phyloP scores from a whole-genome alignment of 2,797 vertebrate genomes.

The Calcarius lapponicus region DNA sequence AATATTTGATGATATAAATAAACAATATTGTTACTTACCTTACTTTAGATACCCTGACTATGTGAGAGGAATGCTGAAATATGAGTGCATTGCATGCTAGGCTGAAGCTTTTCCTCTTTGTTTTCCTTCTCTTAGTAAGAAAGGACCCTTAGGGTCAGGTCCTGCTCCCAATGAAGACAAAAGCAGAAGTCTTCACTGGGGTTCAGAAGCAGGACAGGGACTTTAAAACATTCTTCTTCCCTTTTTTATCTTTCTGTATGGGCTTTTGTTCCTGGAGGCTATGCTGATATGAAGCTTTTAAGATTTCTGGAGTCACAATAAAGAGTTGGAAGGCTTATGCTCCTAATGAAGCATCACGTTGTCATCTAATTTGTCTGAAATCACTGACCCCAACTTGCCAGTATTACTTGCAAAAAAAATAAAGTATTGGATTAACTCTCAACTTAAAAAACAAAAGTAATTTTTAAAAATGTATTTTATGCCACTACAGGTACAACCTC shows the following conservation, averaged over 20 bases:
- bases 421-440: slow-evolving; percentile 13
- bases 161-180: slow-evolving; percentile 11
- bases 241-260: slow-evolving; percentile 1
- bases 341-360: slow-evolving; percentile 32
- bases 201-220: slow-evolving; percentile 18
- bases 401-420: background rate
- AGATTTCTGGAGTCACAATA: slow-evolving; percentile 51
- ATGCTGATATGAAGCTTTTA: slow-evolving; percentile 71
- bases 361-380: slow-evolving; percentile 42
- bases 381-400: slow-evolving; percentile 60
- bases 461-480: background rate
- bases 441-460: background rate
- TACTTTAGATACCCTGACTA: slow-evolving; percentile 11
- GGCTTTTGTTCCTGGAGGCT: slow-evolving; percentile 66
- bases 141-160: slow-evolving; percentile 35
- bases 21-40: slow-evolving; percentile 65
- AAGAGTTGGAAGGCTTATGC: slow-evolving; percentile 31
- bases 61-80: background rate
- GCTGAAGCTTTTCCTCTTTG: slow-evolving; percentile 15
- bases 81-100: background rate
- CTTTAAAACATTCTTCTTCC: slow-evolving; percentile 14
- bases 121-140: background rate
- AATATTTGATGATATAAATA: background rate
- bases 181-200: background rate
- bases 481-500: background rate